A percentile compares a stretch with the other conserved stretches of the same genome.
Conservation (phyloP, 2,888 invertebrate genomes). For the Tanytarsus gracilentus region DNA sequence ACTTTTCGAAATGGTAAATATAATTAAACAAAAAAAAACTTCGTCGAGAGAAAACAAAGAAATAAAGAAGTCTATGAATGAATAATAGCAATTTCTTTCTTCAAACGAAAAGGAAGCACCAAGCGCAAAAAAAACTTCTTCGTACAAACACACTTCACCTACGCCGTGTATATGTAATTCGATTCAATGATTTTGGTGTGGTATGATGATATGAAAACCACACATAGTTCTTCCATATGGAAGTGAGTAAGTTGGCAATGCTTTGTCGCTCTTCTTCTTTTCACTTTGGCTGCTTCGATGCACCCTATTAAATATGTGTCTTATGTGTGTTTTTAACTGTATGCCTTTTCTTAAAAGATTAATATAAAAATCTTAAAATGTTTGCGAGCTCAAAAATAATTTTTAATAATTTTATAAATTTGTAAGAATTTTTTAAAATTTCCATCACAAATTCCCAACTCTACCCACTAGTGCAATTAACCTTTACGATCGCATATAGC, state of each 20-base stretch:
- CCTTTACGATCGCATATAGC: too few species aligned
- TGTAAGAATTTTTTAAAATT: neutral
- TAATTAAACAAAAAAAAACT: too few species aligned
- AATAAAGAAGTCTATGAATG: neutral
- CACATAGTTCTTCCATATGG: neutral
- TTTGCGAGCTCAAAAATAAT: neutral
- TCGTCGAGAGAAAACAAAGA: neutral
- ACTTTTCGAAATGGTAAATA: slow-evolving; percentile 1
- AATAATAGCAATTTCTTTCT: slow-evolving; percentile 15
- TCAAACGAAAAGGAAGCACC: slow-evolving; percentile 5
- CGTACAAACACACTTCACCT: neutral
- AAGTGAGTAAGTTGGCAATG: neutral
- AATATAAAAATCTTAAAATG: neutral
- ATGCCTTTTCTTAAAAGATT: neutral
- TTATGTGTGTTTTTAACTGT: slow-evolving; percentile 13
- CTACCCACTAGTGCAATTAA: too few species aligned
- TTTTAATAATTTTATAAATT: neutral
- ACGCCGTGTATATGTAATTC: neutral
- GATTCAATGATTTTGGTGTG: slow-evolving; percentile 8
- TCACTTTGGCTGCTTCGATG: slow-evolving; percentile 8
- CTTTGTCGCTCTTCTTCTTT: neutral
- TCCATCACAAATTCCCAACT: too few species aligned
- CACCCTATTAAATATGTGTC: slow-evolving; percentile 21
- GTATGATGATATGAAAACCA: slow-evolving; percentile 7
- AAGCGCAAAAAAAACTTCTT: too few species aligned